These are phyloP conservation scores for Slavum lentiscoides DNA, from an alignment of 2,888 invertebrate species.

Conservation along the genomic window DNA sequence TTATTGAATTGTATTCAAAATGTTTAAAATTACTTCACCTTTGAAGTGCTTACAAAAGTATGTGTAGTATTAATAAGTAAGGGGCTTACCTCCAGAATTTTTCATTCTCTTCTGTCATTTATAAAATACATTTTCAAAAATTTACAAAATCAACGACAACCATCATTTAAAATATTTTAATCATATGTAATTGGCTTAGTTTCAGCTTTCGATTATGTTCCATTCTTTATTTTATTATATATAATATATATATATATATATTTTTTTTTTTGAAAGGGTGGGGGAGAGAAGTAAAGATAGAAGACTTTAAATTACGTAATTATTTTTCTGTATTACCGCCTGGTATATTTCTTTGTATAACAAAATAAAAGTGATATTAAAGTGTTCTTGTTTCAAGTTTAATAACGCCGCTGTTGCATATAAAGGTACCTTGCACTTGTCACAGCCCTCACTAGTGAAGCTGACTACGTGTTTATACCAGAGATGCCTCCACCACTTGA, in stretches of 20 bases:
- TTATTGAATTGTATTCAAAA: too few relatives aligned
- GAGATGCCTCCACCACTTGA: constrained; percentile 93
- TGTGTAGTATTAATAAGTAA: too few relatives aligned
- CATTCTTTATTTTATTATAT: neutral
- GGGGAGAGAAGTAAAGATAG: neutral
- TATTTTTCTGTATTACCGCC: neutral
- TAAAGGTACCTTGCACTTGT: constrained; percentile 95
- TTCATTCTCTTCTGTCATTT: too few relatives aligned
- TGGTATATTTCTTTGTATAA: constrained; percentile 27
- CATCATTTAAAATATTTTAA: neutral
- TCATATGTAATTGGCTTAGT: constrained; percentile 20
- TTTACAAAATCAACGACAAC: too few relatives aligned
- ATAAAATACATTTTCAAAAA: too few relatives aligned
- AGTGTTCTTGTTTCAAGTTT: constrained; percentile 52
- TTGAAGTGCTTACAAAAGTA: too few relatives aligned
- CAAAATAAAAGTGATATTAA: constrained; percentile 49
- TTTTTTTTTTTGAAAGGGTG: too few relatives aligned
- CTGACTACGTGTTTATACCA: constrained; percentile 98
- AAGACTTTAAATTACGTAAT: neutral
- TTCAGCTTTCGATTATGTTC: neutral
- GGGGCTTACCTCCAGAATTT: too few relatives aligned
- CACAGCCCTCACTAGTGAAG: constrained; percentile 93
- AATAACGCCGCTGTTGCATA: constrained; percentile 52
- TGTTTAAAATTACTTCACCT: too few relatives aligned
- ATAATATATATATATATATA: too few relatives aligned